These are phyloP conservation scores for Drosophila phalerata DNA, from an alignment of 2,888 invertebrate genomes.

Conservation along the genomic window DNA sequence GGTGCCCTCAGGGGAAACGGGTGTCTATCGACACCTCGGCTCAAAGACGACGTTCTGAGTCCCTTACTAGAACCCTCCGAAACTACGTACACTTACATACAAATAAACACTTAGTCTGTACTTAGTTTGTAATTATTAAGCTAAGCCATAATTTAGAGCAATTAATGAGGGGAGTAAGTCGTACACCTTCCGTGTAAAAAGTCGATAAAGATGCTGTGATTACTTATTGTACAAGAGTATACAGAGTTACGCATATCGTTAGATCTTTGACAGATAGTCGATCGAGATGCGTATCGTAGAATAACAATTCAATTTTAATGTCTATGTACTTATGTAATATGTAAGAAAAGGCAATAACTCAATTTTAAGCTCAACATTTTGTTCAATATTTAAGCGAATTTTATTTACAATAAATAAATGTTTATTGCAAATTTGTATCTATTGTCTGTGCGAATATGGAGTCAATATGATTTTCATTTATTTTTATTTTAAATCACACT, in stretches of 20 bases:
- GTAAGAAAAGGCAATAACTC: slow-evolving; percentile 48
- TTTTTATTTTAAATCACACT: neutral
- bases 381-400: slow-evolving; percentile 60
- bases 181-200: slow-evolving; percentile 52
- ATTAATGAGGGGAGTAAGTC: slow-evolving; percentile 46
- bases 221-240: slow-evolving; percentile 65
- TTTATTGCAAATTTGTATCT: neutral
- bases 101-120: slow-evolving; percentile 41
- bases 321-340: slow-evolving; percentile 69
- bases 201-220: slow-evolving; percentile 84
- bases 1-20: slow-evolving; percentile 71
- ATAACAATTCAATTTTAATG: slow-evolving; percentile 64
- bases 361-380: slow-evolving; percentile 41
- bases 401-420: slow-evolving; percentile 41
- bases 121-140: slow-evolving; percentile 51
- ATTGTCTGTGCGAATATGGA: neutral
- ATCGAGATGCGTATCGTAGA: slow-evolving; percentile 44
- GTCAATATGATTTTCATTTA: neutral
- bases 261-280: slow-evolving; percentile 55
- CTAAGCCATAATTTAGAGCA: slow-evolving; percentile 67
- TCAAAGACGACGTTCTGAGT: slow-evolving; percentile 68
- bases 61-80: slow-evolving; percentile 12
- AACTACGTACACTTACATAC: slow-evolving; percentile 9
- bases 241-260: slow-evolving; percentile 35
- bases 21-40: slow-evolving; percentile 75